Conservation (phyloP, 2,888 invertebrate genomes). For the Molorchus minor region DNA sequence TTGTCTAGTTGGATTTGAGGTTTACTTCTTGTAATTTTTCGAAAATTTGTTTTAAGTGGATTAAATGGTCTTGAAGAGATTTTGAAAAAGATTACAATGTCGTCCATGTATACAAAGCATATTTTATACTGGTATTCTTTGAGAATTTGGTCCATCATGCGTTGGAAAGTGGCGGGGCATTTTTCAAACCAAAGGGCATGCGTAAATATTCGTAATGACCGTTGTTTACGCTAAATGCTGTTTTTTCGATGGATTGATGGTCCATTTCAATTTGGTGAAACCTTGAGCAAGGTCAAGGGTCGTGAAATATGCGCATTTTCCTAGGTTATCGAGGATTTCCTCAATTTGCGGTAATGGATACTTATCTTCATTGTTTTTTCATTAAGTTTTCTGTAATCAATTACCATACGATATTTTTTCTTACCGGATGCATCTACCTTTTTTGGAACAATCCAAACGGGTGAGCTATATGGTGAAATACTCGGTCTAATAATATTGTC, state of each 20-base stretch:
- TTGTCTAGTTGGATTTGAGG: conserved; percentile 25
- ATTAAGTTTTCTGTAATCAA: conserved; percentile 22
- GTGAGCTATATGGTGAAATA: conserved; percentile 32
- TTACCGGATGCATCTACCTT: conserved; percentile 32
- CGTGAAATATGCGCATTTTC: conserved; percentile 30
- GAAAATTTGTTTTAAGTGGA: conserved; percentile 22
- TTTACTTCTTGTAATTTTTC: conserved; percentile 18
- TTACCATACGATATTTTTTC: conserved; percentile 29
- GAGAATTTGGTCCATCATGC: conserved; percentile 36
- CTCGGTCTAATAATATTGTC: conserved; percentile 34
- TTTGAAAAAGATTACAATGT: conserved; percentile 28
- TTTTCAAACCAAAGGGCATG: conserved; percentile 40
- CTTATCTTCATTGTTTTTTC: conserved; percentile 9
- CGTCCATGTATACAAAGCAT: conserved; percentile 28
- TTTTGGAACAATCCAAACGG: conserved; percentile 34
- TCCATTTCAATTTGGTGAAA: background rate
- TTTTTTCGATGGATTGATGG: background rate
- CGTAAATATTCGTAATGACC: conserved; percentile 31
- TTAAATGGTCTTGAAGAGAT: conserved; percentile 26
- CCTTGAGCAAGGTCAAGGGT: background rate
- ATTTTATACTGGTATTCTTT: background rate
- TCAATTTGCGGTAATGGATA: background rate
- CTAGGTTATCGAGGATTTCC: background rate
- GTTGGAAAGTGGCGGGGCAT: conserved; percentile 44
- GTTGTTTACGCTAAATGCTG: background rate